phyloP scores from a whole-genome alignment of 1,140 invertebrate species.

The roundworm (Caenorhabditis elegans) region WBcel235 BX284606.5:11733501-11734000 shows the following conservation, averaged over 20 bases:
- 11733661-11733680: not conserved
- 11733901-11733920: not conserved
- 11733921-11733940: not conserved
- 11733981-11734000: too few species aligned
- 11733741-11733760: too few species aligned
- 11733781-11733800: too few species aligned
- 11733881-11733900: not conserved
- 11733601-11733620: not conserved
- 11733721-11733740: not conserved
- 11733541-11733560: too few species aligned
- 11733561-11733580: too few species aligned
- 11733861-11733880: too few species aligned
- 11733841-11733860: slow-evolving; percentile 16
- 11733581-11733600: not conserved
- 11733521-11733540: too few species aligned
- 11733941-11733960: not conserved
- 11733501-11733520: too few species aligned
- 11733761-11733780: too few species aligned
- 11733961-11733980: not conserved
- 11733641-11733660: not conserved
- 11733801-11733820: slow-evolving; percentile 8
- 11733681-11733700: not conserved
- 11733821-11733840: not conserved
- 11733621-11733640: not conserved
- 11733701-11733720: not conserved